Base-by-base conservation (phyloP, 2,797 vertebrate species). In the Anguilla marmorata region DNA sequence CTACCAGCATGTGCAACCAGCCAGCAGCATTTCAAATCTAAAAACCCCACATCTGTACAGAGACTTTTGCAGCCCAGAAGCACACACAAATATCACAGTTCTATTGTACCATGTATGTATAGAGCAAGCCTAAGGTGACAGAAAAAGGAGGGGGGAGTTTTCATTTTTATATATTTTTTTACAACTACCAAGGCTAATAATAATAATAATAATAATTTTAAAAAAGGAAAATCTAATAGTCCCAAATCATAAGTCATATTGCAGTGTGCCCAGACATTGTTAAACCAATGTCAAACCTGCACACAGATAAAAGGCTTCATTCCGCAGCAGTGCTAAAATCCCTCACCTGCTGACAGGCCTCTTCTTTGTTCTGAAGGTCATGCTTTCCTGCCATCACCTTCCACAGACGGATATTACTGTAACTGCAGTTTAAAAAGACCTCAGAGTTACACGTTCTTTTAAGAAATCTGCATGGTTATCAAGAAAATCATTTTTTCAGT, bases 311-410 rank as follows among this genome's bases (percentile, higher is more conserved):
- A n/a, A 0, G 63, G n/a, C 3, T 5, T 24, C 16, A 19, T 63
- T 63, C 30, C 33, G 21, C 58, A 19, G 11, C 5, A 45, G 33
- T 66, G 63, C 19, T 3, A 41, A 14, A 3, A 16, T 41, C 2
- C 41, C 33, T 37, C 14, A 95, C 96, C 91, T 96, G 94, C 76
- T 93, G 92, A 48, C 90, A 91, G 0, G 87, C 24, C 80, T 96
- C 95, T 0, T 89, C 2, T 0, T 19, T 4, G 48, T 92, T 87
- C 0, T 94, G 91, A 90, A 96, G 86, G 90, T 96, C 88, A 5
- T 96, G 95, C 88, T 94, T 94, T 74, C 96, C 95, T 19, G 93
- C 95, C 90, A 91, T 24, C 21, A 93, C 94, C 0, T 19, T 92
- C 96, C 96, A 96, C 27, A 90, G 86, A 0, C 91, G 91, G 0